These are phyloP conservation scores for Drosophila neoperkinsi DNA, from an alignment of 2,888 invertebrate species.

Conservation along the genomic window DNA sequence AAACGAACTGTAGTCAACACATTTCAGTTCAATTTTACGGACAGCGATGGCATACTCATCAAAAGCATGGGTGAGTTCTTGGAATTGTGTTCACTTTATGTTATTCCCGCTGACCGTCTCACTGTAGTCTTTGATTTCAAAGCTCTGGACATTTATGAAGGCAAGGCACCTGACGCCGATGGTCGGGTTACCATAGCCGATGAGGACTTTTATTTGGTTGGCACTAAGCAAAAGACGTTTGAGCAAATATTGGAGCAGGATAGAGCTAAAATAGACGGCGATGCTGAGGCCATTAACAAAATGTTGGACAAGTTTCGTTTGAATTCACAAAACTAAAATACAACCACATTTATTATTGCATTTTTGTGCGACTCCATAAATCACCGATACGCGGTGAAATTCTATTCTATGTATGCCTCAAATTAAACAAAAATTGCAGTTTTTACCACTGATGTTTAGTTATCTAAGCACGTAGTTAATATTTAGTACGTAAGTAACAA, in stretches of 20 bases:
- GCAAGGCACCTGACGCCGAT: slow-evolving; percentile 70
- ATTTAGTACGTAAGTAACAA: not conserved
- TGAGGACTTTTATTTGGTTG: slow-evolving; percentile 83
- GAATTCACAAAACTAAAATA: slow-evolving; percentile 54
- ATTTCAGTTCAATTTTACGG: slow-evolving; percentile 83
- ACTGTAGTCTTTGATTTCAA: slow-evolving; percentile 84
- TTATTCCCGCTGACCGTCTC: slow-evolving; percentile 54
- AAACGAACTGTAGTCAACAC: slow-evolving; percentile 80
- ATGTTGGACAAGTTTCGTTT: slow-evolving; percentile 83
- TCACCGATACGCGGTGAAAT: not conserved
- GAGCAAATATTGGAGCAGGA: slow-evolving; percentile 79
- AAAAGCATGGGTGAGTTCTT: slow-evolving; percentile 82
- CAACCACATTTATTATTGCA: not conserved
- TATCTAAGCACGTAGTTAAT: not conserved
- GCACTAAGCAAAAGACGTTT: slow-evolving; percentile 80
- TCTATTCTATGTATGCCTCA: not conserved
- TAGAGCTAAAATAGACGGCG: slow-evolving; percentile 80
- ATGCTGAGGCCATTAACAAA: slow-evolving; percentile 80
- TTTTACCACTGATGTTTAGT: not conserved
- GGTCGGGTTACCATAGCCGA: slow-evolving; percentile 81
- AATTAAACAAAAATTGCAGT: not conserved
- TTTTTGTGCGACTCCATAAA: not conserved
- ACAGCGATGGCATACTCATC: slow-evolving; percentile 81
- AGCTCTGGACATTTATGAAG: slow-evolving; percentile 83
- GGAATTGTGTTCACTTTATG: not conserved